Evolutionary conservation across 2,113 vertebrate species (phyloP).

Genomic region (Rissa tridactyla): DNA sequence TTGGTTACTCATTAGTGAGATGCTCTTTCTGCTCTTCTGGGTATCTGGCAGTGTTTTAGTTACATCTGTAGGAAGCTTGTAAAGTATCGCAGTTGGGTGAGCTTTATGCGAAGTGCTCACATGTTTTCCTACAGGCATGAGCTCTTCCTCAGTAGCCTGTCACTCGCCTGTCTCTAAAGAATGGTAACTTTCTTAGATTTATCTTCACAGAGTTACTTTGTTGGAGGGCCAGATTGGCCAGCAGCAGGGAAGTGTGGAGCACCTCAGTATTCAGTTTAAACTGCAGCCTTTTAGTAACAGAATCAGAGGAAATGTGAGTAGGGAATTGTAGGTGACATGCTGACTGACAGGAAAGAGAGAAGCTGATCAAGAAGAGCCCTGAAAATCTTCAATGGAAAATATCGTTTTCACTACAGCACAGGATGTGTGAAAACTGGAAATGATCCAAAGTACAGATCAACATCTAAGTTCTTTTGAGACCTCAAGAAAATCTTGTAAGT

Average conservation of each 20-base stretch:
- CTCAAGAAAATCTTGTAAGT: neutral
- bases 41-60: neutral
- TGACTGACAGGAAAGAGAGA: neutral
- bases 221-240: neutral
- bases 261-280: neutral
- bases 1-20: neutral
- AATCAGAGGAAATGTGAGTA: neutral
- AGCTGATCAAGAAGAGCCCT: neutral
- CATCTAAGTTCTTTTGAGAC: neutral
- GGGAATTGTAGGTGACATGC: neutral
- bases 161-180: rapidly evolving
- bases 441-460: neutral
- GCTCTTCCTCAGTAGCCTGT: neutral
- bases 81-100: neutral
- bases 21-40: neutral
- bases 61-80: neutral
- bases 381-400: neutral
- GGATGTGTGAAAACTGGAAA: neutral
- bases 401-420: neutral
- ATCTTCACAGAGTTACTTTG: neutral
- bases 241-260: neutral
- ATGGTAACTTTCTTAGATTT: neutral
- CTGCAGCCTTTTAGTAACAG: neutral
- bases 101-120: neutral
- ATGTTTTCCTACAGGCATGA: neutral